Evolutionary conservation across 2,113 vertebrate genomes (phyloP).

Genomic region (Chloropsis hardwickii): DNA sequence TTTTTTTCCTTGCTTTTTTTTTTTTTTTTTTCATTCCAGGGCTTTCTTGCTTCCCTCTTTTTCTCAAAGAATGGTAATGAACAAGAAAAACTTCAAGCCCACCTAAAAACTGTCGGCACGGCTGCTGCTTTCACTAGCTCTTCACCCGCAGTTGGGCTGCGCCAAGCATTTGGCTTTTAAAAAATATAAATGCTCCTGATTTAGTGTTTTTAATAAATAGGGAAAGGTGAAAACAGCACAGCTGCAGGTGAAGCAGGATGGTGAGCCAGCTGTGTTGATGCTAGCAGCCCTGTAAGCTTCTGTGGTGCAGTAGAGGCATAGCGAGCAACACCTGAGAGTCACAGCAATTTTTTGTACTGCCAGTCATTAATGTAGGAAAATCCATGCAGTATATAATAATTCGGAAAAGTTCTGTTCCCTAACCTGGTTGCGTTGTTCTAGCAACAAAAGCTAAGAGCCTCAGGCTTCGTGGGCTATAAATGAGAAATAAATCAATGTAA

Average conservation of each 20-base stretch:
- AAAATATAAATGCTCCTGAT: slow-evolving; percentile 67
- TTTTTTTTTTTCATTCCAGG: neutral
- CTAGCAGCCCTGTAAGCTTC: slow-evolving; percentile 37
- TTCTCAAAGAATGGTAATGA: slow-evolving; percentile 32
- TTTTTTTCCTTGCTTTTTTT: neutral
- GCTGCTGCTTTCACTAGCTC: slow-evolving; percentile 48
- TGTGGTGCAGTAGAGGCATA: neutral
- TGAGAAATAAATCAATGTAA: slow-evolving; percentile 41
- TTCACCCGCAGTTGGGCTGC: slow-evolving; percentile 52
- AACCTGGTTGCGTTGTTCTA: slow-evolving; percentile 44
- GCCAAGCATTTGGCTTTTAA: slow-evolving; percentile 42
- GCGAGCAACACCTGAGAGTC: slow-evolving; percentile 46
- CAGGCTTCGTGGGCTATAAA: slow-evolving; percentile 52
- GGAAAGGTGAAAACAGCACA: slow-evolving; percentile 46
- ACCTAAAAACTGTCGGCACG: slow-evolving; percentile 32
- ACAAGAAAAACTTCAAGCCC: slow-evolving; percentile 61
- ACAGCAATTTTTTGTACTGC: slow-evolving; percentile 50
- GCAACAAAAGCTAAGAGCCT: slow-evolving; percentile 64
- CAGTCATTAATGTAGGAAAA: slow-evolving; percentile 55
- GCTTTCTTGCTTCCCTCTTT: neutral
- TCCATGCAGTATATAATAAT: slow-evolving; percentile 43
- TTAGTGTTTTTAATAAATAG: slow-evolving; percentile 78
- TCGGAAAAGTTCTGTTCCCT: slow-evolving; percentile 64
- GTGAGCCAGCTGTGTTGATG: slow-evolving; percentile 67
- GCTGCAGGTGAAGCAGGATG: slow-evolving; percentile 53